phyloP scores from a whole-genome alignment of 2,113 vertebrate species.

The Trachemys scripta region DNA sequence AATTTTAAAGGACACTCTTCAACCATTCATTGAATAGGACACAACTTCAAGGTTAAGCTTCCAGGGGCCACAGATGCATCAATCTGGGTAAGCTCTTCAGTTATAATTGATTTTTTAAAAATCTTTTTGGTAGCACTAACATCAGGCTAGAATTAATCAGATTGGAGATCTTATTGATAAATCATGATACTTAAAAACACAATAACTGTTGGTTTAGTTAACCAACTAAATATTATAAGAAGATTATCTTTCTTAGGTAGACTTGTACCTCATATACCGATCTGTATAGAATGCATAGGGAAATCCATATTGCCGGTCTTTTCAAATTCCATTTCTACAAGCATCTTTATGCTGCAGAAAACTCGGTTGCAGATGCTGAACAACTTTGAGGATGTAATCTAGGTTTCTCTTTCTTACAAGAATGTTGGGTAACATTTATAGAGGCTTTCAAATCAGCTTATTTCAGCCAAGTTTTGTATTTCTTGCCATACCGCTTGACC shows the following conservation, averaged over 20 bases:
- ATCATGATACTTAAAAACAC: background rate
- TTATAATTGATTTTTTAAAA: background rate
- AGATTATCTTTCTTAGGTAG: background rate
- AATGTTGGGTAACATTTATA: background rate
- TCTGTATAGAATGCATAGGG: fast-evolving
- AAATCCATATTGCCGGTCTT: background rate
- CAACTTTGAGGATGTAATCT: background rate
- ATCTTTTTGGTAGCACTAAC: fast-evolving
- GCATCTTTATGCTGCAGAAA: background rate
- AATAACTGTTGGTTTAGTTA: background rate
- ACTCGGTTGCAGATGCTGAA: background rate
- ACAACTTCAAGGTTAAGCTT: background rate
- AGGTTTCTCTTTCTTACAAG: background rate
- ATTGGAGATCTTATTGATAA: background rate
- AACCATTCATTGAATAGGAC: background rate
- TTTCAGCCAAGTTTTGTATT: background rate
- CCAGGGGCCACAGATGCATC: background rate
- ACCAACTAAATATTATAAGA: background rate
- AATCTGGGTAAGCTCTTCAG: background rate
- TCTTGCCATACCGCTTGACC: background rate
- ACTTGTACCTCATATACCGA: fast-evolving
- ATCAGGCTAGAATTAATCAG: background rate
- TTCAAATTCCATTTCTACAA: background rate
- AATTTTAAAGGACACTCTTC: background rate
- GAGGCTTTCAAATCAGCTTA: background rate